phyloP scores from a whole-genome alignment of 2,797 vertebrate species.

The Lepilemur ruficaudatus region DNA sequence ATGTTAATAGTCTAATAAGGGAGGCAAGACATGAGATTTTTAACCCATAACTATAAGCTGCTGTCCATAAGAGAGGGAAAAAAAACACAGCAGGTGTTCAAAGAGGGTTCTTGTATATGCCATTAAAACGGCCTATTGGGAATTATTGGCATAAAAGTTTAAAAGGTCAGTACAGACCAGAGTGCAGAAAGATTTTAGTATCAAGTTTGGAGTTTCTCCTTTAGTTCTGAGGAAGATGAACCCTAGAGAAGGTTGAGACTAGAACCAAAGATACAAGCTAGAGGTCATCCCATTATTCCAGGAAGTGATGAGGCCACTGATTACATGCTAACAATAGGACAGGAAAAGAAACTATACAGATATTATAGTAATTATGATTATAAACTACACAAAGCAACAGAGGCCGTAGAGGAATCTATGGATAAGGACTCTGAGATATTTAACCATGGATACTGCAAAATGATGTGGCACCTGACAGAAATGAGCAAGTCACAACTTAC shows the following conservation, averaged over 20 bases:
- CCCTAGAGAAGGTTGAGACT: neutral
- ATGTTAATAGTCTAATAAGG: neutral
- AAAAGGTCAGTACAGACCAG: neutral
- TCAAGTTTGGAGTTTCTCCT: neutral
- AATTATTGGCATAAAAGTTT: neutral
- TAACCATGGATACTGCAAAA: neutral
- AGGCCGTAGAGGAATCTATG: neutral
- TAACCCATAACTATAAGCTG: neutral
- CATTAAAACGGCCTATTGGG: neutral
- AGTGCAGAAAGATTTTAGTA: neutral
- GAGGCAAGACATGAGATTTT: neutral
- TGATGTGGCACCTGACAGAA: neutral
- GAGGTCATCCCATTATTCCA: neutral
- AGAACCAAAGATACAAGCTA: conserved; percentile 4
- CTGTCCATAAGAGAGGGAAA: neutral
- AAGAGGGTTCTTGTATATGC: neutral
- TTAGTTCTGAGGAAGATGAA: neutral
- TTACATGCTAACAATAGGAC: neutral
- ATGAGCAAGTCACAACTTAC: neutral
- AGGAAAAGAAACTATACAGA: neutral
- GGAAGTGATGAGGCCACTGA: neutral
- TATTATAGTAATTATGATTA: neutral
- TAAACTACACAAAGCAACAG: neutral
- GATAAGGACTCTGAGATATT: neutral
- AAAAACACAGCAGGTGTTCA: neutral